Base-by-base conservation (phyloP, 1,140 invertebrate genomes). In the Lineus longissimus region DNA sequence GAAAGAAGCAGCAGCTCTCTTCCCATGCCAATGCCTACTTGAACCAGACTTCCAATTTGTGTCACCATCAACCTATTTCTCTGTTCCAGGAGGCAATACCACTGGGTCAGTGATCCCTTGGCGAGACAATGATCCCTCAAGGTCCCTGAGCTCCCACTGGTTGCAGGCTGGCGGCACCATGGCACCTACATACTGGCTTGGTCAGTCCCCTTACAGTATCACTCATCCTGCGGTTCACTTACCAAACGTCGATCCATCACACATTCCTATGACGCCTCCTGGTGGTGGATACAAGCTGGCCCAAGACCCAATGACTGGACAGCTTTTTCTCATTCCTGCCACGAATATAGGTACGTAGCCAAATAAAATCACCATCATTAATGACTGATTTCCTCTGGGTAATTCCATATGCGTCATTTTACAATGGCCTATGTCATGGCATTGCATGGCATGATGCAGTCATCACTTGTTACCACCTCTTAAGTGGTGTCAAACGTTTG, bases 261-360 rank as follows among this genome's bases (percentile, higher is more conserved):
- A 88, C 76, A 86, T 87, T 71, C 86, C 88, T 82, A 84, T 73
- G 45, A 88, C 65, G 27, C 86, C 81, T 76, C 85, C 86, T 62
- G 85, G 87, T 51, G 85, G 88, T 61, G 88, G 89, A 59, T 88
- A 90, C 81, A 91, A 92, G 79, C 84, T 93, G 68, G 89, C 90
- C 47, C 85, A 91, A 55, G 91, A 94, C 81, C 89, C 91, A 25
- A 85, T 89, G 17, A 90, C 88, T 22, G 90, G 91, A 40, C 89
- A 91, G 64, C 83, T 92, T 40, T 85, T 92, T 47, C 85, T 93
- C 47, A 85, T 93, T 63, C 90, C 91, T 47, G 82, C 87, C 13
- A 85, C 88, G 68, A 82, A 84, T 78, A 77, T 87, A 79, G 86
- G 86, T 87, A 83, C 81, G 77, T 78, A n/a, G n/a, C n/a, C n/a